Conservation (phyloP, 1,140 invertebrate genomes). For the Drosophila pruinosa region DNA sequence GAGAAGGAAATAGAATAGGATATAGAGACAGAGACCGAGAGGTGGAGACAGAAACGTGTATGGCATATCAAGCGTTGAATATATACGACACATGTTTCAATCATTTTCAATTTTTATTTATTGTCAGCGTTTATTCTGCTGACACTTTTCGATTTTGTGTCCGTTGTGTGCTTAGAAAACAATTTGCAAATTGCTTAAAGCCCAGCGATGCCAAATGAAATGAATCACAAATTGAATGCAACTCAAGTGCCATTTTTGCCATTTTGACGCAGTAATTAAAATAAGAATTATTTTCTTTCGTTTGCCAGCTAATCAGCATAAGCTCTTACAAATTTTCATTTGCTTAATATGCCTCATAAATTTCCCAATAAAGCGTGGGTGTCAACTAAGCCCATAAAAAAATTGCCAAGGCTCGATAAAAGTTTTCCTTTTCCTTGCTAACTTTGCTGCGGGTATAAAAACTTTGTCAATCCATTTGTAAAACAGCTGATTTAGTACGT, state of each 20-base stretch:
- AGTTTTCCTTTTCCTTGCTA: background rate
- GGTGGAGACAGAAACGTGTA: conserved; percentile 44
- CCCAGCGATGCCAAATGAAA: conserved; percentile 38
- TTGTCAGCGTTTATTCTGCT: conserved; percentile 79
- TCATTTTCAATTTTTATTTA: conserved; percentile 81
- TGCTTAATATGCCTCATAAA: conserved; percentile 67
- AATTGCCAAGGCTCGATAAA: conserved; percentile 28
- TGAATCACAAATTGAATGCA: conserved; percentile 35
- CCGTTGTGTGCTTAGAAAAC: conserved; percentile 68
- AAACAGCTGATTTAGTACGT: background rate
- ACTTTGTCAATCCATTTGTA: background rate
- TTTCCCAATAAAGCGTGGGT: conserved; percentile 39
- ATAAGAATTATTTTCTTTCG: conserved; percentile 28
- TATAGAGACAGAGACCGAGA: background rate
- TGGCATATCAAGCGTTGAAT: conserved; percentile 66
- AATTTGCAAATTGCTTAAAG: conserved; percentile 77
- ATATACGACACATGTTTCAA: conserved; percentile 74
- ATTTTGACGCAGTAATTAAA: conserved; percentile 74
- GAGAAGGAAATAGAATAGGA: conserved; percentile 3
- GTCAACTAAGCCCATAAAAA: conserved; percentile 54
- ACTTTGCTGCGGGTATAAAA: background rate
- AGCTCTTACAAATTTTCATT: conserved; percentile 46
- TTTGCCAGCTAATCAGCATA: conserved; percentile 63
- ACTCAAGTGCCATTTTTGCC: conserved; percentile 11
- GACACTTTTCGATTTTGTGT: conserved; percentile 57